phyloP scores from a whole-genome alignment of 2,113 vertebrate species.

The Phrynosoma platyrhinos region DNA sequence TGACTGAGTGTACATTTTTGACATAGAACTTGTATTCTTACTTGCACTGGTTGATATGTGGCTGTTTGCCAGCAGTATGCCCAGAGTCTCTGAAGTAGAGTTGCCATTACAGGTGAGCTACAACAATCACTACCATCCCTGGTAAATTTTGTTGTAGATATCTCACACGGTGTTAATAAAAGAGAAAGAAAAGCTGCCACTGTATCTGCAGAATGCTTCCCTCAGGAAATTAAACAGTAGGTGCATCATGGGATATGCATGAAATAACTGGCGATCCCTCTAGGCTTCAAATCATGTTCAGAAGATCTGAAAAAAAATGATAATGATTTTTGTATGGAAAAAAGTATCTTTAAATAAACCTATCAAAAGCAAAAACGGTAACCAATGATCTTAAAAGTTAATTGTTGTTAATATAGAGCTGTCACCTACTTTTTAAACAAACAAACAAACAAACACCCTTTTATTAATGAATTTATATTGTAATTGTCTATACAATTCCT shows the following conservation, averaged over 20 bases:
- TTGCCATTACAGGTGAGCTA: constrained; percentile 37
- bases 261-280: constrained; percentile 30
- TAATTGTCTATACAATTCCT: not conserved
- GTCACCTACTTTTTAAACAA: not conserved
- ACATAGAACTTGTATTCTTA: not conserved
- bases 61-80: constrained; percentile 22
- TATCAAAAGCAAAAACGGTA: constrained; percentile 8
- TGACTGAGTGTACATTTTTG: constrained; percentile 6
- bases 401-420: not conserved
- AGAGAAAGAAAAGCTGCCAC: constrained; percentile 40
- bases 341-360: constrained; percentile 12
- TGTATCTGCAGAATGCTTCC: constrained; percentile 37
- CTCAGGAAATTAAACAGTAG: constrained; percentile 41
- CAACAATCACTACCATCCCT: constrained; percentile 22
- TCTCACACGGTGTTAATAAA: constrained; percentile 42
- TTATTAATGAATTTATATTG: not conserved
- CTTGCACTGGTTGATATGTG: constrained; percentile 20
- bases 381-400: not conserved
- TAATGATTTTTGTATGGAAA: constrained; percentile 9
- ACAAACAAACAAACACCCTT: too few relatives aligned
- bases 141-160: constrained; percentile 37
- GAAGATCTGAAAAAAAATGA: constrained; percentile 22
- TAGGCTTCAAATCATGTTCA: constrained; percentile 31
- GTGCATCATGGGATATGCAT: constrained; percentile 1
- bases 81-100: constrained; percentile 27